A percentile compares a stretch with the other conserved stretches of the same genome.
These are phyloP conservation scores for Drosophila repleta DNA, from an alignment of 1,140 invertebrate species.

Conservation along the genomic window DNA sequence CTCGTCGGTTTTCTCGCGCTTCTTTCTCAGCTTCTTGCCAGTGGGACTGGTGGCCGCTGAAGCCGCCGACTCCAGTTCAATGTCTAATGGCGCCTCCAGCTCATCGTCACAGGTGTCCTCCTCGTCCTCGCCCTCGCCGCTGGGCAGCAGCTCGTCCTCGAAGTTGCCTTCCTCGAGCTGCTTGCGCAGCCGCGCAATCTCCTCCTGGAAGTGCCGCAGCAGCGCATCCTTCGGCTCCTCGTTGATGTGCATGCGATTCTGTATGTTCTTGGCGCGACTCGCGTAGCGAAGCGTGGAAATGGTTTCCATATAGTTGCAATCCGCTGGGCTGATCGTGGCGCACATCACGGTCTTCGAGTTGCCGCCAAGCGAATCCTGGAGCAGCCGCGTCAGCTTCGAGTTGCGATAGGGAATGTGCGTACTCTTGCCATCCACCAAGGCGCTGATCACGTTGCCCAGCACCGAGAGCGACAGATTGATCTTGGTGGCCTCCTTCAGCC, in stretches of 20 bases:
- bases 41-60: slow-evolving; percentile 58
- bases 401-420: slow-evolving; percentile 98
- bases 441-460: slow-evolving; percentile 97
- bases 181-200: slow-evolving; percentile 96
- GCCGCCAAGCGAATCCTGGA: slow-evolving; percentile 97
- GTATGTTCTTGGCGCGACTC: slow-evolving; percentile 98
- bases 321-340: slow-evolving; percentile 97
- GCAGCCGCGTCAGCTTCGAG: slow-evolving; percentile 95
- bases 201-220: slow-evolving; percentile 97
- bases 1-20: slow-evolving; percentile 85
- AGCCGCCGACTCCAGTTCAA: slow-evolving; percentile 83
- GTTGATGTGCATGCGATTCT: slow-evolving; percentile 97
- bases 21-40: slow-evolving; percentile 85
- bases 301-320: slow-evolving; percentile 98
- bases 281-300: slow-evolving; percentile 98
- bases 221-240: slow-evolving; percentile 99
- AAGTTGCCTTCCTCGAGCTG: slow-evolving; percentile 89
- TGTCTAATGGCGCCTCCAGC: slow-evolving; percentile 79
- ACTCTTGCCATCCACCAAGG: slow-evolving; percentile 96
- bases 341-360: slow-evolving; percentile 99
- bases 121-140: slow-evolving; percentile 63
- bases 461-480: slow-evolving; percentile 97
- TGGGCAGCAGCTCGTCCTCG: slow-evolving; percentile 71
- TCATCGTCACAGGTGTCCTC: slow-evolving; percentile 67
- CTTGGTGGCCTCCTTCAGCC: slow-evolving; percentile 97